Evolutionary conservation across 2,888 invertebrate genomes (phyloP), one percentile per base, ranked within the genome.

Genomic region (Alentia gelatinosa): DNA sequence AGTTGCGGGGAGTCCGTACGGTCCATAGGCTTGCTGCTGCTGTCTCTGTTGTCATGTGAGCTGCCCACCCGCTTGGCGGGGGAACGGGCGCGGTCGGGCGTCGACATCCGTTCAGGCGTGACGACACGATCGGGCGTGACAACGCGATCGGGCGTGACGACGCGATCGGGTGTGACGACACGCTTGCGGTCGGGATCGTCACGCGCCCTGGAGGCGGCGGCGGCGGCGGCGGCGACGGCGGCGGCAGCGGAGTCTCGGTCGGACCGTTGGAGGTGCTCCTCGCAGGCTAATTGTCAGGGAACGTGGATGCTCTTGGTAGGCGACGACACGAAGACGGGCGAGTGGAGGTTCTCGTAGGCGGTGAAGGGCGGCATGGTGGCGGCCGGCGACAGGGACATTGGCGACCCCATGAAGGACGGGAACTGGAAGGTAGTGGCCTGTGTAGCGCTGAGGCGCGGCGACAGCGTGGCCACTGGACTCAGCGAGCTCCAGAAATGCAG

Each of bases 401-500:
- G 91, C 23, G 91, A 42, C 50, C 63, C 90, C 42, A 89, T 50
- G 90, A 84, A 93, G n/a, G 92, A 42, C 19, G 93, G 93, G 50
- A 93, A 93, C 91, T 93, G 93, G 90, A 93, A 93, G 50, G 91
- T 91, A 0, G 93, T 92, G 15, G 90, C 88, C n/a, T 92, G 35
- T 30, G 89, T 75, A n/a, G 63, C 56, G 79, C 92, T 92, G 33
- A 93, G 90, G 19, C 94, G 93, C 23, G 95, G 95, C 40, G 95
- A 95, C 91, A 95, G 94, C 9, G 94, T 94, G 12, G 95, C 94
- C 19, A 95, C 94, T 3, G 96, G 96, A 91, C 95, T 95, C 12
- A 96, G 92, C 0, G 96, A 96, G 91, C 96, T 96, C 96, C 96
- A 96, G 94, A 96, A 96, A 92, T 96, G 95, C 30, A 95, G 92